Evolutionary conservation across 1,140 invertebrate genomes (phyloP), one percentile per base, ranked within the genome.

Genomic region (Oryzaephilus surinamensis): DNA sequence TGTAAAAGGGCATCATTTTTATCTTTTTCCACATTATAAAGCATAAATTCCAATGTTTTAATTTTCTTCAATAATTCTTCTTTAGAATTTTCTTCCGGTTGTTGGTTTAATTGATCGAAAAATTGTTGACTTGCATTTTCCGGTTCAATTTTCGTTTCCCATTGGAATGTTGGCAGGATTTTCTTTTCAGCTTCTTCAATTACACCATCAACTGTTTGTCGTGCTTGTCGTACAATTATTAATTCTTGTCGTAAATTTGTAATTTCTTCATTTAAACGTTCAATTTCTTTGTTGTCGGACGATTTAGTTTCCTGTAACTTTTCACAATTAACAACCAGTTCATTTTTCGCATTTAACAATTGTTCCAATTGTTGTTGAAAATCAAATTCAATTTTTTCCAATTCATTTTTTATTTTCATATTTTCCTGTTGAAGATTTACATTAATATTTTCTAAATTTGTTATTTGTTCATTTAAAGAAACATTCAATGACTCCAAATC

Each of bases 341-440:
- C 51, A 23, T 70, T 67, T 8, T 55, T 70, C 51, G 75, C 71
- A 38, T 58, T 62, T 23, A 71, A 61, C 18, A 71, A 52, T 21
- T 67, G 63, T 47, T 74, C 65, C 36, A 77, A 65, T 55, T 79
- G 75, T n/a, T 58, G 61, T 43, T 71, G 74, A 37, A 76, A 65
- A 48, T 77, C 73, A 17, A 58, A 55, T 51, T 78, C 74, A 27
- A 74, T 54, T 45, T 72, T 71, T 44, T 78, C 74, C 26, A 73
- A 64, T 37, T 77, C 73, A 10, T 54, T 63, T 23, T 64, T 62
- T 30, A 71, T 61, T 19, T 59, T 56, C 46, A 71, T 68, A 54
- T 71, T 67, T 17, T 74, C 68, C 21, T 62, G 54, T 8, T 67
- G 63, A 32, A 71, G 41, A 13, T 63, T 66, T 54, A 71, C 71